Evolutionary conservation across 2,797 vertebrate species (phyloP).

Genomic region (Clarias laeviceps): DNA sequence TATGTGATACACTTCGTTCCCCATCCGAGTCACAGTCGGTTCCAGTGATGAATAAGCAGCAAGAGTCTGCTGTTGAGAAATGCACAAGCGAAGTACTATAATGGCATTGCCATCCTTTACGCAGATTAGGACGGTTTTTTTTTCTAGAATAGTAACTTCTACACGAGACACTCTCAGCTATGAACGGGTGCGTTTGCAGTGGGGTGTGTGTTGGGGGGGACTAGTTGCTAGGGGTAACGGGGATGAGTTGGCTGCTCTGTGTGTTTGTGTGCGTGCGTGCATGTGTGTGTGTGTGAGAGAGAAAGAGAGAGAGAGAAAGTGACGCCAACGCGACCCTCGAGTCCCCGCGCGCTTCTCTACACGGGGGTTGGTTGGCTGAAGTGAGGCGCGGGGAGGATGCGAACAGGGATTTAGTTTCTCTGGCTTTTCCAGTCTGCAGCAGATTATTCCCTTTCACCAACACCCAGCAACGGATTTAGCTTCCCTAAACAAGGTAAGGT

Average conservation of each 20-base stretch:
- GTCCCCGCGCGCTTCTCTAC: slow-evolving; percentile 71
- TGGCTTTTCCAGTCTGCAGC: slow-evolving; percentile 74
- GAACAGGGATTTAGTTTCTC: slow-evolving; percentile 70
- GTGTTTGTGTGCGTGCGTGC: slow-evolving; percentile 17
- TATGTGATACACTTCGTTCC: background rate
- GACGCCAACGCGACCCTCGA: slow-evolving; percentile 50
- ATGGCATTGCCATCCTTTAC: slow-evolving; percentile 19
- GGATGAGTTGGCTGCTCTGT: slow-evolving; percentile 58
- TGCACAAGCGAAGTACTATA: background rate
- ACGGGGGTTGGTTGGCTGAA: slow-evolving; percentile 65
- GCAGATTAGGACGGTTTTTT: slow-evolving; percentile 32
- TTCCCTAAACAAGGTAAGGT: slow-evolving; percentile 71
- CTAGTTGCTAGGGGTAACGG: slow-evolving; percentile 76
- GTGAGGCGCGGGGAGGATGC: slow-evolving; percentile 62
- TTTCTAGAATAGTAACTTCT: background rate
- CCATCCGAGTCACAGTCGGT: background rate
- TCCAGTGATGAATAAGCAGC: background rate
- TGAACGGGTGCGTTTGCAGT: slow-evolving; percentile 33
- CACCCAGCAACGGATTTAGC: slow-evolving; percentile 76
- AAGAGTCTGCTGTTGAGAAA: background rate
- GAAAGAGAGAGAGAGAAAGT: slow-evolving; percentile 68
- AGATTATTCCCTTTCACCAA: slow-evolving; percentile 73
- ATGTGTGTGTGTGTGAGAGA: slow-evolving; percentile 19
- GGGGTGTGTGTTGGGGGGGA: slow-evolving; percentile 54
- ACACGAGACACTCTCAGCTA: background rate